Evolutionary conservation across 2,797 vertebrate species (phyloP), one percentile per base, ranked within the genome.

Genomic region (Pelochelys cantorii): DNA sequence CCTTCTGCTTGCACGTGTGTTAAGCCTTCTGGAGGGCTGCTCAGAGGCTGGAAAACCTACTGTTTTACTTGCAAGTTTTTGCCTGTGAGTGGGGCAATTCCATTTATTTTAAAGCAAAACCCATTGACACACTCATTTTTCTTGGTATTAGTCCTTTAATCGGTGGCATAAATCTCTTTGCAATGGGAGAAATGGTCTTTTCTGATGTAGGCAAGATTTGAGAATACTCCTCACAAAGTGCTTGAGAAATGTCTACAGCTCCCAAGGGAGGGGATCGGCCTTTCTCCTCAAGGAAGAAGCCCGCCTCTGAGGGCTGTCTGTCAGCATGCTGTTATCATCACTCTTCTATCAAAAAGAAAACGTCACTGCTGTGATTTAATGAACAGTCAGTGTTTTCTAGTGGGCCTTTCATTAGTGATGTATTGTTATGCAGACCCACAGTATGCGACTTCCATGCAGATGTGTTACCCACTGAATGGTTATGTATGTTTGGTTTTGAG

Each of bases 171-270:
- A 79, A 80, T 85, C 27, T 97, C 84, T 90, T 84, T 92, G 29
- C 97, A 94, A 93, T 97, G 94, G 97, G 98, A 98, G 97, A 97
- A 98, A 98, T 98, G 97, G 97, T 96, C 97, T 97, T 98, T 98
- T 97, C 97, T 98, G 97, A 97, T 97, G 42, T 79, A 92, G 96
- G 97, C 98, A 97, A 95, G 96, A 97, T 98, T 96, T 98, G 97
- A 98, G 97, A 98, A 96, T 97, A 98, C 97, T 97, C 97, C 92
- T 97, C 97, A 93, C 92, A 97, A 98, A 98, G 97, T 97, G 96
- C 97, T 98, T 97, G 90, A 96, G 96, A 95, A 98, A 97, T 92
- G 98, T 98, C 97, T 97, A 96, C 96, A 74, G 82, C 79, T 97
- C 97, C 95, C 92, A 34, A 86, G 92, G 74, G 95, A 87, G 92